Evolutionary conservation across 2,888 invertebrate species (phyloP), one percentile per base, ranked within the genome.

Genomic region (Polydrusus tereticollis): DNA sequence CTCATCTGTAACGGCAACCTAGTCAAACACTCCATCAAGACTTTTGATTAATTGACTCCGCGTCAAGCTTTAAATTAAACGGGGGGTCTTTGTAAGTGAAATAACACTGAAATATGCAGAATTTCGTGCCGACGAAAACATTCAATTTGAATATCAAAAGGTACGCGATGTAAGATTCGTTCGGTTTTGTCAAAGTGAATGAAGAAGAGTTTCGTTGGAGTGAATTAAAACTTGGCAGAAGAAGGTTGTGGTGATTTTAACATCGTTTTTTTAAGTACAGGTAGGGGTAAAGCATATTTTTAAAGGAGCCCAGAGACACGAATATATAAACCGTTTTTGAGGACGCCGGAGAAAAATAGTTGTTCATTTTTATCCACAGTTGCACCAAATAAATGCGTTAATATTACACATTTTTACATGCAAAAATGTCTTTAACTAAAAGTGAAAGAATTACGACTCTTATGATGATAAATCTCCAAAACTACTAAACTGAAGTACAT

Each of bases 1-100:
- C 29, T 33, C 33, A 45, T 36, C 43, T 58, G 55, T 55, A 55
- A 55, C 8, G 41, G 65, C 50, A 23, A 55, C 52, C 55, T 65
- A 65, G 65, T 55, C 55, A 65, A 65, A 65, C 55, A 55, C 65
- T 55, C 41, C 29, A 60, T 60, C 29, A 45, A 45, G 45, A 43
- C n/a, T 65, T 65, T 57, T 55, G 65, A 57, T 65, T 65, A 55
- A 65, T 55, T 55, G 55, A 65, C 64, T 65, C 21, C 20, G 23
- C 45, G 23, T 10, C 45, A 36, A 58, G 64, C 21, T 55, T 55
- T 55, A 65, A 65, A 29, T 65, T 65, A 64, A 52, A 52, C 52
- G 52, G n/a, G 33, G 23, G 14, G 63, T 63, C 58, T 62, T 62
- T 62, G 45, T 62, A 29, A 47, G 47, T 47, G 47, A 45, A 62